phyloP scores from a whole-genome alignment of 2,797 vertebrate genomes.

The Hydrocynus forskahlii region DNA sequence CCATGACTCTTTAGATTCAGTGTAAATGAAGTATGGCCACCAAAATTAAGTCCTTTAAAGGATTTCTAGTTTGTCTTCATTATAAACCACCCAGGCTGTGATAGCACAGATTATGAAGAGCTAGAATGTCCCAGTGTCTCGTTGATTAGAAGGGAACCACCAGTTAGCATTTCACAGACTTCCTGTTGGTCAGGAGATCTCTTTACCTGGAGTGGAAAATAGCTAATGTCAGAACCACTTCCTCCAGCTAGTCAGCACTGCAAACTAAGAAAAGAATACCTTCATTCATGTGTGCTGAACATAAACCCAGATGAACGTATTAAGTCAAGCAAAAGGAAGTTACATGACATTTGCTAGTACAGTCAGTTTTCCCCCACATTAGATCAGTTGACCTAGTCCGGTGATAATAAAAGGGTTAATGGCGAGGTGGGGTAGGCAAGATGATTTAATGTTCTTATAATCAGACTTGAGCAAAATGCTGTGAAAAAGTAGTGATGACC shows the following conservation, averaged over 20 bases:
- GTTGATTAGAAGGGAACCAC: constrained; percentile 54
- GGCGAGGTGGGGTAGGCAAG: background rate
- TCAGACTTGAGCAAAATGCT: background rate
- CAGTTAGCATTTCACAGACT: constrained; percentile 56
- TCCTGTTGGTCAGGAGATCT: constrained; percentile 67
- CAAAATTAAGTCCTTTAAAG: constrained; percentile 11
- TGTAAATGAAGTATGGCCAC: constrained; percentile 3
- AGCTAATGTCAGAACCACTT: constrained; percentile 47
- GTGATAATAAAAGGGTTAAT: constrained; percentile 45
- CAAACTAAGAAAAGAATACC: constrained; percentile 32
- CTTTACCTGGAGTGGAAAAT: constrained; percentile 65
- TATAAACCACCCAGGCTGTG: constrained; percentile 64
- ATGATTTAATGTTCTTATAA: background rate
- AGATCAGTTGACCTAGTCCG: constrained; percentile 33
- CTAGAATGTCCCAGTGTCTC: constrained; percentile 44
- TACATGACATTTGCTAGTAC: constrained; percentile 57
- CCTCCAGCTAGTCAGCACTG: constrained; percentile 42
- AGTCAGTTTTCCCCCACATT: constrained; percentile 46
- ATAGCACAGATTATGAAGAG: constrained; percentile 61
- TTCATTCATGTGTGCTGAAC: constrained; percentile 40
- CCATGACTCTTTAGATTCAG: constrained; percentile 38
- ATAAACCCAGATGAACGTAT: constrained; percentile 57
- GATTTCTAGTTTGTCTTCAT: constrained; percentile 65
- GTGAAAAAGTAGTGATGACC: too few species aligned
- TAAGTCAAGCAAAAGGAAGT: constrained; percentile 33